Evolutionary conservation across 2,888 invertebrate genomes (phyloP), one percentile per base, ranked within the genome.

Genomic region (Trachelus iudaicus): DNA sequence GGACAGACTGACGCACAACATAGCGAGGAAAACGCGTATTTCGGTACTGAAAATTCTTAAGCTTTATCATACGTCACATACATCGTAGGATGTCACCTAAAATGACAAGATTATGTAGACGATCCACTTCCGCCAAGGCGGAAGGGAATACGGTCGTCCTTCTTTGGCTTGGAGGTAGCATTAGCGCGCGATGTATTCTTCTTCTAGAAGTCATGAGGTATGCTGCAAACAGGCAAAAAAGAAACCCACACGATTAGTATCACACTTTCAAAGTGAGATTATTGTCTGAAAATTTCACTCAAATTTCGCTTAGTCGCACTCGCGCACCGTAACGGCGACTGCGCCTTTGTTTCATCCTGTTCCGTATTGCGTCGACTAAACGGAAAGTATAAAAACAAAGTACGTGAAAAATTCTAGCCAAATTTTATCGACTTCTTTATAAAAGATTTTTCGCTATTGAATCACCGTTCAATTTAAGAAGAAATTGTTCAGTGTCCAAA

Each of bases 21-120:
- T 56, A 23, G 56, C 56, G 56, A 56, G 56, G 56, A 56, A 56
- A 56, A 56, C 56, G 56, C 56, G 56, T 56, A 56, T 56, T 56
- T 56, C 56, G 23, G 23, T 56, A 56, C 56, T 56, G 56, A 56
- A 56, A 56, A 56, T 56, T 56, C 56, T 56, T 56, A 56, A 56
- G 33, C 71, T 84, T 78, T 80, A 81, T 75, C 83, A 84, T 86
- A 83, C 84, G 84, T 83, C 84, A 86, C 84, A 83, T 85, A 86
- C 83, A 83, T 87, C 85, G 81, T 85, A 84, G 77, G 78, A 78
- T 84, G 81, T 88, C 89, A 88, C 87, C 89, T 89, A 87, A 89
- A 89, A 89, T 86, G 89, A 87, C 86, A 89, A 89, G 86, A 84
- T 89, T 89, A 88, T 87, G 85, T 83, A 76, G 83, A 69, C 74